These are phyloP conservation scores for Microcebus tavaratra DNA, from an alignment of 2,113 vertebrate species.

Conservation along the genomic window DNA sequence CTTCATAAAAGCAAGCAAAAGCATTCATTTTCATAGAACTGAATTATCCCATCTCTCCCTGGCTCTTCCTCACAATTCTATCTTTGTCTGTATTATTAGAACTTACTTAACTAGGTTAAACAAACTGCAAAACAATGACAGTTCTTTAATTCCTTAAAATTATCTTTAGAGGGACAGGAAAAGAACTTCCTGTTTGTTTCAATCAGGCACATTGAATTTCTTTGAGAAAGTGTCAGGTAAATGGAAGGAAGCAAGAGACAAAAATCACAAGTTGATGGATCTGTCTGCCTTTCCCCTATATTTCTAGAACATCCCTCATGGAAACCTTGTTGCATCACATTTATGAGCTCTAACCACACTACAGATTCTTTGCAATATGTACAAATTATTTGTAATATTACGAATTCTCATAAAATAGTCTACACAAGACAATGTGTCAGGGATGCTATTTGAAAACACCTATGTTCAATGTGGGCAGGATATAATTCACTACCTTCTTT, in stretches of 20 bases:
- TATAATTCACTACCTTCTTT: neutral
- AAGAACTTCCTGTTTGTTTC: neutral
- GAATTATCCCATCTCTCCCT: neutral
- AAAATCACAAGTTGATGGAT: neutral
- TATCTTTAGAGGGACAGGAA: neutral
- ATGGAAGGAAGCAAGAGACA: neutral
- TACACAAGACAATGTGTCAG: accelerated
- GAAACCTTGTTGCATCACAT: neutral
- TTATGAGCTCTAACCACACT: too few relatives aligned
- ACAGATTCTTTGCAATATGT: neutral
- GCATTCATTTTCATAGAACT: neutral
- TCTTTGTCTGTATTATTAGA: neutral
- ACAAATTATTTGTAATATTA: neutral
- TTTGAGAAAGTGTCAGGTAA: neutral
- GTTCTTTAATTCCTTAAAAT: neutral
- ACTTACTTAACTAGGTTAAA: too few relatives aligned
- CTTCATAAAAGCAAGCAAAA: neutral
- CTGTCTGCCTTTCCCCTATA: neutral
- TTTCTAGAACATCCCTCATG: neutral
- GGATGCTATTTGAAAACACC: neutral
- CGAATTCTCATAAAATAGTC: too few relatives aligned
- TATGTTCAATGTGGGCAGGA: accelerated
- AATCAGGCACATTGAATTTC: neutral
- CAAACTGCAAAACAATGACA: neutral
- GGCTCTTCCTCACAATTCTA: neutral